Evolutionary conservation across 2,888 invertebrate species (phyloP), one percentile per base, ranked within the genome.

Genomic region (Pedicia rivosa): DNA sequence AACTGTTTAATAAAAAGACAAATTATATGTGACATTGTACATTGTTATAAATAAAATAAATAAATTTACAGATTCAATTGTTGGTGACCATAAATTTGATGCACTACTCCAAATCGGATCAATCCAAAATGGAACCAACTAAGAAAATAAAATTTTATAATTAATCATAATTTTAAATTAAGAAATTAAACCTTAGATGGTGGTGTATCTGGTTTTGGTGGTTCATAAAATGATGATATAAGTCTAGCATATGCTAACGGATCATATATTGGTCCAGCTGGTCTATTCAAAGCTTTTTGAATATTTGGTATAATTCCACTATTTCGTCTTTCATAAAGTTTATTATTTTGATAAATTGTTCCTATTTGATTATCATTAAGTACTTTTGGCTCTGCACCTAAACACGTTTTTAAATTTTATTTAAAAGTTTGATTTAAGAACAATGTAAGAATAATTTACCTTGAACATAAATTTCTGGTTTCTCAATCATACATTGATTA

Each of bases 81-180:
- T 14, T 12, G 35, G 32, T 16, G 39, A 36, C 22, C 20, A 19
- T 13, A 13, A 19, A 26, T 35, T 35, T 10, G 24, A 24, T 13
- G 35, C 35, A 9, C 33, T 35, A n/a, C 30, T 30, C 62, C 61
- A 61, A 37, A 61, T 53, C 3, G 61, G 60, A 50, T 61, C 59
- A 36, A 57, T 54, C 59, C 60, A 60, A 45, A 57, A 59, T 3
- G 60, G 60, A 41, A 57, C 41, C 40, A 51, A 53, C 60, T 59
- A 32, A n/a, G 8, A 31, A 14, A 37, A 31, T 29, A 20, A 38
- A 25, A 26, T 10, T n/a, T 7, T 26, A 10, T 10, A 10, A 4
- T 26, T 10, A 10, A 26, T 10, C 10, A 26, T 26, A n/a, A 26
- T 10, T 10, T 26, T 20, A 6, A 20, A 20, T 20, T 20, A 6